phyloP scores from a whole-genome alignment of 2,888 invertebrate genomes.

The Uloborus plumipes region DNA sequence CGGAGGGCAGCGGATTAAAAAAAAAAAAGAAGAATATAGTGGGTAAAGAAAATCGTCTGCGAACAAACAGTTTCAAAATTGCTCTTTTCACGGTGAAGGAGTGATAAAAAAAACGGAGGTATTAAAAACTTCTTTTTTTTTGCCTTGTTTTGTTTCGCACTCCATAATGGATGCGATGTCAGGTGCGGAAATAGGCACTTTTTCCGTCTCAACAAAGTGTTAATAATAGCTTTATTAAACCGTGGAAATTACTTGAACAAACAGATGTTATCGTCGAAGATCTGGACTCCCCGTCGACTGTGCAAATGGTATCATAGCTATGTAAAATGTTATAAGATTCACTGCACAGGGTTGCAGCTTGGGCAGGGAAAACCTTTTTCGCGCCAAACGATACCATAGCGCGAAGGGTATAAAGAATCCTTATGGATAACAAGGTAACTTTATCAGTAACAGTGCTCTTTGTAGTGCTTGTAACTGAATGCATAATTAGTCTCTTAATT shows the following conservation, averaged over 20 bases:
- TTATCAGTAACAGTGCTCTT: too few relatives aligned
- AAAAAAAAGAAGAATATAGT: too few relatives aligned
- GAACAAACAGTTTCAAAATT: too few relatives aligned
- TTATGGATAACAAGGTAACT: too few relatives aligned
- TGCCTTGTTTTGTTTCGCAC: constrained; percentile 12
- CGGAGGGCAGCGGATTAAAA: background rate
- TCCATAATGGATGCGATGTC: constrained; percentile 43
- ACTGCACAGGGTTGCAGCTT: constrained; percentile 16
- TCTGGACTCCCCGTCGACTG: constrained; percentile 33
- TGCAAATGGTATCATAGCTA: constrained; percentile 32
- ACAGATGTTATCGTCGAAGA: constrained; percentile 58
- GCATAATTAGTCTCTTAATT: too few relatives aligned
- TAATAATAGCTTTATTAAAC: constrained; percentile 64
- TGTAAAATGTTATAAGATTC: background rate
- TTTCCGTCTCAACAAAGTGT: constrained; percentile 56
- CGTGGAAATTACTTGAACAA: constrained; percentile 63
- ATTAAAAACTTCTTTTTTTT: background rate
- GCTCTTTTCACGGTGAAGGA: too few relatives aligned
- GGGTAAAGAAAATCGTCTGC: too few relatives aligned
- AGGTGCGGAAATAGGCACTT: constrained; percentile 52
- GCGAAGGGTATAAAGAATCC: background rate
- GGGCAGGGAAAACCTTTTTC: too few relatives aligned
- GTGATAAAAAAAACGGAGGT: too few relatives aligned
- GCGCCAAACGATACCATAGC: background rate
- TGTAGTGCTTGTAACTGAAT: too few relatives aligned